phyloP scores from a whole-genome alignment of 2,113 vertebrate genomes.

The Scortum barcoo region DNA sequence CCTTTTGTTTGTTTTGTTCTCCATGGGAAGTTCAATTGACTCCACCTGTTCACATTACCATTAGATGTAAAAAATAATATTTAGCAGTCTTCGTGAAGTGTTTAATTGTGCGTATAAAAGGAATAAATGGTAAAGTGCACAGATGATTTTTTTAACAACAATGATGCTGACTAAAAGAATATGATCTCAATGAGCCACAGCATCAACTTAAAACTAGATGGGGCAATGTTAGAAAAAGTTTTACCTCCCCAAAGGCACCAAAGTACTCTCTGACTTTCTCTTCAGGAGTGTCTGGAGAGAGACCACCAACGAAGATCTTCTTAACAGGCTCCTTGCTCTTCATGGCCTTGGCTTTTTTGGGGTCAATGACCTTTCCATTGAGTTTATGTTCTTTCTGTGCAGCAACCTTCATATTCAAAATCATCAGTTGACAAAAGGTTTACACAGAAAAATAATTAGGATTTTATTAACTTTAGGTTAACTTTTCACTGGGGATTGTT shows the following conservation, averaged over 20 bases:
- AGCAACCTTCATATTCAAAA: slow-evolving; percentile 87
- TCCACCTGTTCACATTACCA: slow-evolving; percentile 87
- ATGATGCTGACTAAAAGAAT: no score
- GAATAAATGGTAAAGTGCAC: not conserved
- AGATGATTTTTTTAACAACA: no score
- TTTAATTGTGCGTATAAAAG: not conserved
- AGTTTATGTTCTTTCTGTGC: slow-evolving; percentile 98
- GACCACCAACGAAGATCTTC: slow-evolving; percentile 98
- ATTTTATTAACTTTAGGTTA: not conserved
- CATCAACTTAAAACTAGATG: not conserved
- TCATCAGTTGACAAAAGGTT: not conserved
- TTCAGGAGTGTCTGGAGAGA: slow-evolving; percentile 98
- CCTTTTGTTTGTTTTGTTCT: slow-evolving; percentile 99
- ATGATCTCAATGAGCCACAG: no score
- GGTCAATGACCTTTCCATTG: slow-evolving; percentile 99
- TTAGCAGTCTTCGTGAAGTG: not conserved
- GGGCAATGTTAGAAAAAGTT: not conserved
- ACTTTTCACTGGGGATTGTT: not conserved
- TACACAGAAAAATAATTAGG: not conserved
- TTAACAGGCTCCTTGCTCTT: slow-evolving; percentile 98
- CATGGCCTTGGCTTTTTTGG: slow-evolving; percentile 99
- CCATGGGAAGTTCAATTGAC: slow-evolving; percentile 98
- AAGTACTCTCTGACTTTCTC: slow-evolving; percentile 99
- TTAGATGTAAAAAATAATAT: not conserved
- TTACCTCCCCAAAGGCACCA: slow-evolving; percentile 95